These are phyloP conservation scores for Netelia inedita DNA, from an alignment of 2,888 invertebrate species.

Conservation along the genomic window DNA sequence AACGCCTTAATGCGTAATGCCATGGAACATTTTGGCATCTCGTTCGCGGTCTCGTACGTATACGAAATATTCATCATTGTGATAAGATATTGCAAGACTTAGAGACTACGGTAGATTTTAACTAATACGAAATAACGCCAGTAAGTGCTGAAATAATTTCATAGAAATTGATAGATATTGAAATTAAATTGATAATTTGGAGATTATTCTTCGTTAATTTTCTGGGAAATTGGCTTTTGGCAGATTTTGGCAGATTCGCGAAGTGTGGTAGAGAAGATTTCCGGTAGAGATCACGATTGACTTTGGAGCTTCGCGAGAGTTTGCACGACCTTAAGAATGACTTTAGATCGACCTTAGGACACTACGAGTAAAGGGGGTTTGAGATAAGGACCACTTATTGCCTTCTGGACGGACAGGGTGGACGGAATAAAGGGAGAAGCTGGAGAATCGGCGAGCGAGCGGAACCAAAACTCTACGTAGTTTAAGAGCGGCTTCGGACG, in stretches of 20 bases:
- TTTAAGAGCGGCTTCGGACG: conserved; percentile 9
- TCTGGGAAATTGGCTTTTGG: no score
- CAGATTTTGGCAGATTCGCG: no score
- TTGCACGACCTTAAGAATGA: neutral
- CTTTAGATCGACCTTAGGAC: neutral
- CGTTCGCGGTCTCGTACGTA: neutral
- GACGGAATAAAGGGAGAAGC: conserved; percentile 6
- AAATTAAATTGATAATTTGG: no score
- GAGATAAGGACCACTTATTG: conserved; percentile 34
- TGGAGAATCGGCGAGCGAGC: conserved; percentile 4
- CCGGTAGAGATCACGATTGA: neutral
- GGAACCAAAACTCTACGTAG: conserved; percentile 16
- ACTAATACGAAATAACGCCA: no score
- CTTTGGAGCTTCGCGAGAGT: neutral
- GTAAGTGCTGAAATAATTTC: no score
- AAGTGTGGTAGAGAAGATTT: no score
- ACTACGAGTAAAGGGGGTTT: neutral
- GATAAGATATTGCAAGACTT: no score
- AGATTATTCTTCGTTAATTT: no score
- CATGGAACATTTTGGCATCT: conserved; percentile 41
- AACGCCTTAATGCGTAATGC: conserved; percentile 47
- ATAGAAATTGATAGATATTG: no score
- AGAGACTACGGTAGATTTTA: no score
- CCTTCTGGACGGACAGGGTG: conserved; percentile 7
- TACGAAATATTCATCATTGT: no score